Evolutionary conservation across 2,113 vertebrate genomes (phyloP).

Genomic region (Hyperopisus bebe): DNA sequence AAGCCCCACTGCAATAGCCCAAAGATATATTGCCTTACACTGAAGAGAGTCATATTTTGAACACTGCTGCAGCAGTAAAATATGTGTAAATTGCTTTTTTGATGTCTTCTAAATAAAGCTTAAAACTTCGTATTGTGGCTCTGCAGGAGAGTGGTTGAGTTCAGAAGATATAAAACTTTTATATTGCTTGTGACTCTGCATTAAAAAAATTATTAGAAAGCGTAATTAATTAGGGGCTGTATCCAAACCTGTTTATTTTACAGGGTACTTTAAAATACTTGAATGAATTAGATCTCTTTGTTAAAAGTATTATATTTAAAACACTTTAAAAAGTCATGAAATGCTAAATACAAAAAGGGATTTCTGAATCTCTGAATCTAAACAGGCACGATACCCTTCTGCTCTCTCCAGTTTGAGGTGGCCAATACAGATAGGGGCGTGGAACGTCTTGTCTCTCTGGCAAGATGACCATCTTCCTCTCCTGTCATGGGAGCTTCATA

Average conservation of each 20-base stretch:
- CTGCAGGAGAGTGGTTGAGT: background rate
- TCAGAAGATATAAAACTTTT: too few relatives aligned
- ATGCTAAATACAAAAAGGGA: background rate
- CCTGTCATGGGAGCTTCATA: too few relatives aligned
- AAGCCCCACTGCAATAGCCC: background rate
- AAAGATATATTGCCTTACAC: background rate
- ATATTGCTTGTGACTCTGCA: too few relatives aligned
- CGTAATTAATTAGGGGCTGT: too few relatives aligned
- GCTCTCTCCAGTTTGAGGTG: too few relatives aligned
- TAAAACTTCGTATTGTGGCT: background rate
- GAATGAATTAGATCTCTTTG: background rate
- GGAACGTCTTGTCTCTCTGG: too few relatives aligned
- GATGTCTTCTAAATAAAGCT: background rate
- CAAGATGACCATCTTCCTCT: too few relatives aligned
- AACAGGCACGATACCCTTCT: too few relatives aligned
- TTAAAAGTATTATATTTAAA: background rate
- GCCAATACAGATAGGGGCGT: too few relatives aligned
- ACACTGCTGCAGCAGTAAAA: background rate
- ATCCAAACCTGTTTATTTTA: too few relatives aligned
- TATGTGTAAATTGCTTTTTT: background rate
- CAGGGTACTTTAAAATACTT: background rate
- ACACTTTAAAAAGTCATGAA: background rate
- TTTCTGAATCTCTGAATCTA: background rate
- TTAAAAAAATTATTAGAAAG: too few relatives aligned
- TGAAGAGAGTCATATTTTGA: background rate